phyloP scores from a whole-genome alignment of 2,113 vertebrate genomes.

The Peucedramus taeniatus region DNA sequence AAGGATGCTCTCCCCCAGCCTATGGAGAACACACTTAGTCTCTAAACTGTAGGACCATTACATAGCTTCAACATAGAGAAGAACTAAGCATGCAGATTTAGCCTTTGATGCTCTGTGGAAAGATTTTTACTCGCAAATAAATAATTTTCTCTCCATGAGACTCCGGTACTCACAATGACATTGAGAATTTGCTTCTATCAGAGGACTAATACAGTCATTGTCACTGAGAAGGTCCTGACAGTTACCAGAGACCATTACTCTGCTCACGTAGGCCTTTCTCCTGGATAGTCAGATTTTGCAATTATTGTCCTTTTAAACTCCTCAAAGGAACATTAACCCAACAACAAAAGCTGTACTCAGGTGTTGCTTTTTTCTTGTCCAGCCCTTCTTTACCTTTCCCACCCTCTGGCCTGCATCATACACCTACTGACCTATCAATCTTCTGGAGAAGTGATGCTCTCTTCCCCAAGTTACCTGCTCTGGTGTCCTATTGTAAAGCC shows the following conservation, averaged over 20 bases:
- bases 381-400: not conserved
- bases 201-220: not conserved
- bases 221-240: not conserved
- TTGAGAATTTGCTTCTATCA: not conserved
- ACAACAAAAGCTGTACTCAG: not conserved
- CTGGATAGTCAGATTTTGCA: not conserved
- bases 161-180: not conserved
- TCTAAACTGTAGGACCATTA: not conserved
- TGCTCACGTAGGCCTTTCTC: not conserved
- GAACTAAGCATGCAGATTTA: not conserved
- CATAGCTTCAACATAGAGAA: not conserved
- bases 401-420: not conserved
- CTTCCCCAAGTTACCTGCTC: constrained; percentile 81
- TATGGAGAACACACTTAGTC: not conserved
- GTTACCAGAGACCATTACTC: not conserved
- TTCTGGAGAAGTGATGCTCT: not conserved
- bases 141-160: not conserved
- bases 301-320: not conserved
- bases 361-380: not conserved
- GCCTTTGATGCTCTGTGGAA: not conserved
- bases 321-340: not conserved
- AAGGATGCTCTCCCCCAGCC: not conserved
- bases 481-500: constrained; percentile 94
- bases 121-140: not conserved
- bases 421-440: not conserved